Evolutionary conservation across 2,888 invertebrate species (phyloP), one percentile per base, ranked within the genome.

Genomic region (Rhorus exstirpatorius): DNA sequence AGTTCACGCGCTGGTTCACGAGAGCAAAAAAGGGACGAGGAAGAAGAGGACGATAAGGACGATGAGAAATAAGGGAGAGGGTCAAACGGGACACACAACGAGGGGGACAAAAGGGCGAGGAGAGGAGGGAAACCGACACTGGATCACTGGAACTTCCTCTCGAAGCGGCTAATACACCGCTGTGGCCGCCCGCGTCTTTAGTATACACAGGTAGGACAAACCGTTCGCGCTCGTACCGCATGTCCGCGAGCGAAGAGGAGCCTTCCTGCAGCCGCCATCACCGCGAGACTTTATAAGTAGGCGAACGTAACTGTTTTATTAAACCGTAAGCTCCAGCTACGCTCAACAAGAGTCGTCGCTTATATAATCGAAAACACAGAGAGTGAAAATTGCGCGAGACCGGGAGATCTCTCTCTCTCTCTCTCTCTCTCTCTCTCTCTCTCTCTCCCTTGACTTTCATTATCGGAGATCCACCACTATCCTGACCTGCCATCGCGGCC

Each of bases 341-440:
- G 84, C 86, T 85, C 87, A 85, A 83, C 85, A 85, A 81, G 77
- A 81, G 79, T 82, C 76, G 67, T 75, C 83, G 83, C 89, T 91
- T 91, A 90, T 88, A 89, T 91, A 92, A 92, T 91, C 90, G 91
- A 92, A 92, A 91, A 91, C 90, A 90, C 90, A 85, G 92, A 92
- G 91, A 92, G 92, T 92, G 92, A 92, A 92, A 92, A 92, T 92
- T 89, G 89, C 87, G 87, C 86, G 88, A 79, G 77, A 85, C 49
- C 17, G 68, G 35, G 53, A 70, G 89, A 90, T 90, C 86, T 89
- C 90, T 90, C 91, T 92, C 91, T 91, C 89, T n/a, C n/a, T n/a
- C n/a, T n/a, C n/a, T n/a, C n/a, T n/a, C n/a, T n/a, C n/a, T n/a
- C n/a, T n/a, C n/a, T n/a, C n/a, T n/a, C n/a, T n/a, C n/a, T n/a